Evolutionary conservation across 2,797 vertebrate species (phyloP).

Genomic region (Manis crassicaudata): DNA sequence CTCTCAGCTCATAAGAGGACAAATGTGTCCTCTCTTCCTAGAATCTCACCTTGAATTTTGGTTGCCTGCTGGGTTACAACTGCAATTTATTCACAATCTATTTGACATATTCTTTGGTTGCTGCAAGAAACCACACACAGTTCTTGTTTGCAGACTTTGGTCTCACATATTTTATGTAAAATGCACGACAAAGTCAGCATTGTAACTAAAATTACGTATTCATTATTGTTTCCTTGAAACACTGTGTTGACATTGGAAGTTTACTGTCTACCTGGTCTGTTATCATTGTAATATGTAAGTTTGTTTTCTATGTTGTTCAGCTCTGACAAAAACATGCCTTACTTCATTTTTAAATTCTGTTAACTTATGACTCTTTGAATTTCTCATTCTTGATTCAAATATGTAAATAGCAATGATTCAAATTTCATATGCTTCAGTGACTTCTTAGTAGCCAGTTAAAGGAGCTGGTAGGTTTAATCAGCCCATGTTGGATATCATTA

Average conservation of each 20-base stretch:
- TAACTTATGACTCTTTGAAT: constrained; percentile 48
- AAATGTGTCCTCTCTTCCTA: constrained; percentile 28
- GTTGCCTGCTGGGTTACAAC: constrained; percentile 7
- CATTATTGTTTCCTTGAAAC: constrained; percentile 48
- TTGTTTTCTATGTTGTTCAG: constrained; percentile 33
- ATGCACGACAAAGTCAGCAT: not conserved
- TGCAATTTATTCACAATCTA: constrained; percentile 36
- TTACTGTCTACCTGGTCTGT: not conserved
- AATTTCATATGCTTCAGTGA: not conserved
- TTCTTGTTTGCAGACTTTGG: not conserved
- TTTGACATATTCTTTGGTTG: constrained; percentile 41
- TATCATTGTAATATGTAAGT: constrained; percentile 32
- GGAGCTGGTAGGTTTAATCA: not conserved
- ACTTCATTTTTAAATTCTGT: constrained; percentile 43
- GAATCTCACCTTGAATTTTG: constrained; percentile 54
- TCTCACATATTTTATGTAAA: constrained; percentile 34
- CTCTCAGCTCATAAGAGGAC: not conserved
- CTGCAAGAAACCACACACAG: not conserved
- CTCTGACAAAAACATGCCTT: not conserved
- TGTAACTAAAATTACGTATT: not conserved
- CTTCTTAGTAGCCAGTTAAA: constrained; percentile 27
- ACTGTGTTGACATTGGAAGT: not conserved
- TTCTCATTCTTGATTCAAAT: constrained; percentile 51
- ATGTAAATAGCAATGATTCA: constrained; percentile 33
- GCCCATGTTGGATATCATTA: not conserved